These are phyloP conservation scores for Synanthedon myopaeformis DNA, from an alignment of 2,888 invertebrate genomes.

Conservation along the genomic window DNA sequence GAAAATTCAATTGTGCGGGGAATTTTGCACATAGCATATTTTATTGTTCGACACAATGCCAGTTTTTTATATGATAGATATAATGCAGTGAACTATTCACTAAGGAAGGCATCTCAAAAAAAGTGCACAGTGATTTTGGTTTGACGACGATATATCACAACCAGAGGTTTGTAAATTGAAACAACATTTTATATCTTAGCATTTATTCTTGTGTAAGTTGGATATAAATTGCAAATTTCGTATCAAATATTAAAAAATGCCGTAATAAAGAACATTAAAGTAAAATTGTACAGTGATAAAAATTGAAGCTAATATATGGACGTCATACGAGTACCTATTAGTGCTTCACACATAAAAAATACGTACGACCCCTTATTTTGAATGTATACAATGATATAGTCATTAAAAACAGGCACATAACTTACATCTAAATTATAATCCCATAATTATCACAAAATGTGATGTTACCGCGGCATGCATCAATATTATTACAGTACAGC, in stretches of 20 bases:
- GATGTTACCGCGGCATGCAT: slow-evolving; percentile 33
- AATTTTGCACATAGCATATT: too few relatives aligned
- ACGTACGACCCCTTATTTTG: neutral
- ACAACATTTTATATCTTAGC: slow-evolving; percentile 31
- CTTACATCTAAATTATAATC: slow-evolving; percentile 46
- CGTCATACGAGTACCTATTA: slow-evolving; percentile 12
- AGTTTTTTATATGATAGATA: too few relatives aligned
- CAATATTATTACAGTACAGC: slow-evolving; percentile 2
- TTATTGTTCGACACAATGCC: too few relatives aligned
- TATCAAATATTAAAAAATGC: slow-evolving; percentile 64
- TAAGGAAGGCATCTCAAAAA: too few relatives aligned
- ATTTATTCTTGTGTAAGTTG: slow-evolving; percentile 62
- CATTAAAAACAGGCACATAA: slow-evolving; percentile 44
- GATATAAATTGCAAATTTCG: slow-evolving; percentile 60
- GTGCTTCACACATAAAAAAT: neutral
- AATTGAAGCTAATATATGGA: slow-evolving; percentile 35
- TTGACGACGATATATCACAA: too few relatives aligned
- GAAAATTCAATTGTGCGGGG: too few relatives aligned
- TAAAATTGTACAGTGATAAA: slow-evolving; percentile 49
- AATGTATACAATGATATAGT: neutral
- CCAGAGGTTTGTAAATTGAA: neutral
- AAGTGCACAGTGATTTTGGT: too few relatives aligned
- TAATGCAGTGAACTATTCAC: too few relatives aligned
- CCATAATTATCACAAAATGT: slow-evolving; percentile 50
- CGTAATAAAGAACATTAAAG: slow-evolving; percentile 30